Conservation (phyloP, 2,113 vertebrate genomes). For the Synodontis membranacea region DNA sequence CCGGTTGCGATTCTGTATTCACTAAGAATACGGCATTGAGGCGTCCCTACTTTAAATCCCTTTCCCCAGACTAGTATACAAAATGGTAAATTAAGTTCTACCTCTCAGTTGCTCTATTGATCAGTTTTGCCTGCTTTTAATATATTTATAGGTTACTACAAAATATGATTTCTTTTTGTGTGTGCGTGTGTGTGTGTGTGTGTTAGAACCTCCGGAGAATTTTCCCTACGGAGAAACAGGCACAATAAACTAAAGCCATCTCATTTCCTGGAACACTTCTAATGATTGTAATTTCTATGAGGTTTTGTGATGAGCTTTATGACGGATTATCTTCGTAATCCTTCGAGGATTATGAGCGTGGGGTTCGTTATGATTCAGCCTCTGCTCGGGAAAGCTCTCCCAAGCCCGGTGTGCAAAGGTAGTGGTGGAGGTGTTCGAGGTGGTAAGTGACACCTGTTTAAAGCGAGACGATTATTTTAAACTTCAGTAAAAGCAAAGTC, state of each 20-base stretch:
- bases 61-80: background rate
- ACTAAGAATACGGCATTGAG: background rate
- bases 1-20: background rate
- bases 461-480: background rate
- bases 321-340: conserved; percentile 60
- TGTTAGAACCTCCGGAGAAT: background rate
- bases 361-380: conserved; percentile 61
- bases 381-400: conserved; percentile 31
- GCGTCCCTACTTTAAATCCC: background rate
- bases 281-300: conserved; percentile 54
- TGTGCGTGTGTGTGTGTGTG: no score
- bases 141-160: background rate
- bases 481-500: background rate
- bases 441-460: conserved; percentile 32
- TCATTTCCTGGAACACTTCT: conserved; percentile 51
- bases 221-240: conserved; percentile 1
- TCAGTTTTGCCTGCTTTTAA: background rate
- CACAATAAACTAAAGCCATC: conserved; percentile 43
- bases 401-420: conserved; percentile 50
- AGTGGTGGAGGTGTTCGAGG: background rate
- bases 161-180: background rate
- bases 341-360: conserved; percentile 62
- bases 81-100: background rate
- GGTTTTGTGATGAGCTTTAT: conserved; percentile 59
- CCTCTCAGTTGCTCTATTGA: background rate